phyloP scores from a whole-genome alignment of 2,113 vertebrate species.

The Tylochromis polylepis region DNA sequence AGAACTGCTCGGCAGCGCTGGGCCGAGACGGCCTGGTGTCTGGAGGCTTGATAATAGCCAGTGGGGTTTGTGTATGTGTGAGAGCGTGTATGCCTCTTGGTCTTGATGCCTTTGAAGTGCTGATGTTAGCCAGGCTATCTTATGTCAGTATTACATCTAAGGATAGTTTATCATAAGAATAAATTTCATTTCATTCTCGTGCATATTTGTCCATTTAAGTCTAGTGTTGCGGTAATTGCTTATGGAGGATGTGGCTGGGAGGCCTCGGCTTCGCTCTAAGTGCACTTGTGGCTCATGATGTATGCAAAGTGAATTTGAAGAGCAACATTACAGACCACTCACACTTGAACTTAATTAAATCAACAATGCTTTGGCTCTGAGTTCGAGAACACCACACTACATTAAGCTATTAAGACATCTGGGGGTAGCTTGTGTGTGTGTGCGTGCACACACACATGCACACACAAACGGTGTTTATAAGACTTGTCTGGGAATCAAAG shows the following conservation, averaged over 20 bases:
- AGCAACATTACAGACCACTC: slow-evolving; percentile 58
- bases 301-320: slow-evolving; percentile 60
- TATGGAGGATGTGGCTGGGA: slow-evolving; percentile 41
- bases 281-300: slow-evolving; percentile 59
- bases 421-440: background rate
- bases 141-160: slow-evolving; percentile 24
- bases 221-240: slow-evolving; percentile 46
- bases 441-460: background rate
- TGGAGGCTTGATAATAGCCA: slow-evolving; percentile 51
- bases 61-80: slow-evolving; percentile 35
- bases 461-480: background rate
- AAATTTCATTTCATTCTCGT: slow-evolving; percentile 48
- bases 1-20: slow-evolving; percentile 40
- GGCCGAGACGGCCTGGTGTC: slow-evolving; percentile 31
- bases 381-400: slow-evolving; percentile 16
- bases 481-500: slow-evolving; percentile 6
- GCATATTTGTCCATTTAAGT: slow-evolving; percentile 51
- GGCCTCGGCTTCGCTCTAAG: slow-evolving; percentile 23
- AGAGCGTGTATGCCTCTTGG: slow-evolving; percentile 5
- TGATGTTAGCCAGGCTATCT: slow-evolving; percentile 63
- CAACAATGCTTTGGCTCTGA: slow-evolving; percentile 41
- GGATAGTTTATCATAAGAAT: slow-evolving; percentile 51
- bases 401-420: slow-evolving; percentile 33
- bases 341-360: slow-evolving; percentile 65
- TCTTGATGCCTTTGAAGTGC: slow-evolving; percentile 57